Percentiles rank a stretch among this genome's conserved stretches.
Conservation (phyloP, 2,888 invertebrate species). For the Aporophyla nigra region DNA sequence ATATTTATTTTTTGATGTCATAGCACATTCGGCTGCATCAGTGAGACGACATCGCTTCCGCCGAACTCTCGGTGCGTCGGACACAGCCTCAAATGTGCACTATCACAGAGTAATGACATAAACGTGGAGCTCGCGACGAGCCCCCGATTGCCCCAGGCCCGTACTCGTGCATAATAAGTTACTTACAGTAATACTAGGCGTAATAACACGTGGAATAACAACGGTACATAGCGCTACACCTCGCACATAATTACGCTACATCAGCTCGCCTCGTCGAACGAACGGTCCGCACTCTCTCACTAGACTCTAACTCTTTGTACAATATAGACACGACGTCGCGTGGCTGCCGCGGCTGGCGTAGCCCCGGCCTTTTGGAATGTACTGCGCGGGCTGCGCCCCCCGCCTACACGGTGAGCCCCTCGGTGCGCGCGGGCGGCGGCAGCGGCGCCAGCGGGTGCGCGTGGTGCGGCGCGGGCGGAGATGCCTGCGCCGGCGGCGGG, state of each 20-base stretch:
- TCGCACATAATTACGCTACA: conserved; percentile 81
- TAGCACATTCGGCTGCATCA: conserved; percentile 86
- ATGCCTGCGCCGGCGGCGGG: conserved; percentile 87
- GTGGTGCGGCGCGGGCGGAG: conserved; percentile 89
- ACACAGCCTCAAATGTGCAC: conserved; percentile 85
- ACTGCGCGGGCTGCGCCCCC: conserved; percentile 65
- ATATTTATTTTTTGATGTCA: conserved; percentile 88
- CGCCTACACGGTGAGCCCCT: conserved; percentile 93
- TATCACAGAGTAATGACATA: conserved; percentile 91
- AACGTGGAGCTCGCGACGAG: conserved; percentile 84
- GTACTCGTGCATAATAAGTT: conserved; percentile 88
- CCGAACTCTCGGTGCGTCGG: conserved; percentile 71
- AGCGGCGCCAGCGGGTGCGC: conserved; percentile 90
- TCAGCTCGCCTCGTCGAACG: conserved; percentile 76
- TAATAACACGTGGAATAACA: conserved; percentile 88
- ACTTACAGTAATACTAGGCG: conserved; percentile 88
- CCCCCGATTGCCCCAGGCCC: conserved; percentile 90
- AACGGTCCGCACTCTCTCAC: conserved; percentile 79
- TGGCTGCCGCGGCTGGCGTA: conserved; percentile 44
- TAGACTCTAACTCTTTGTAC: conserved; percentile 82
- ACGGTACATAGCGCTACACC: conserved; percentile 87
- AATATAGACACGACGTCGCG: conserved; percentile 79
- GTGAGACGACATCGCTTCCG: conserved; percentile 69
- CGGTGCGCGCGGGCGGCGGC: conserved; percentile 92
- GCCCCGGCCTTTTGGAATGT: conserved; percentile 81